A percentile compares a stretch with the other conserved stretches of the same genome.
These are phyloP conservation scores for Catamblyrhynchus diadema DNA, from an alignment of 2,797 vertebrate genomes.

Conservation along the genomic window DNA sequence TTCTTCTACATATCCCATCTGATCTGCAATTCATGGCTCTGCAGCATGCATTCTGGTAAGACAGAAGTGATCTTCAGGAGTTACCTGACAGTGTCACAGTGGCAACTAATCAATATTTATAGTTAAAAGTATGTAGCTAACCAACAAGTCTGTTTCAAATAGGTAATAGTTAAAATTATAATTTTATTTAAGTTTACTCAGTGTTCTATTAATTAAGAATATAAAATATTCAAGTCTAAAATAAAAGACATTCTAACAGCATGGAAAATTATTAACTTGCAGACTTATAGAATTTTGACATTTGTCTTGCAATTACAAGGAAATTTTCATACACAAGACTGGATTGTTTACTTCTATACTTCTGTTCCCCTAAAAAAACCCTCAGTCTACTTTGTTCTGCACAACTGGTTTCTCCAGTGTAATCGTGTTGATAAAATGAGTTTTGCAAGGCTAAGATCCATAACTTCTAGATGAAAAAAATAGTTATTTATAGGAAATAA, in stretches of 20 bases:
- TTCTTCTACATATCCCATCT: not conserved
- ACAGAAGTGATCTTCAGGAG: not conserved
- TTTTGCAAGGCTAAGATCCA: not conserved
- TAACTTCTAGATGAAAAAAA: not conserved
- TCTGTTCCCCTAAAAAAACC: too few species aligned
- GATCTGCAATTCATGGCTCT: not conserved
- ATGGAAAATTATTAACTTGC: not conserved
- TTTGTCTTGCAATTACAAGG: not conserved
- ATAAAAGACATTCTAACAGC: not conserved
- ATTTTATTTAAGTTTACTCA: not conserved
- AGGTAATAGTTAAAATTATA: not conserved
- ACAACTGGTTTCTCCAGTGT: not conserved
- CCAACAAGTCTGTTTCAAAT: not conserved
- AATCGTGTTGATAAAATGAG: not conserved
- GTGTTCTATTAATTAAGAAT: not conserved
- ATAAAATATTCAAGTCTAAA: not conserved
- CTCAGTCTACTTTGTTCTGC: not conserved
- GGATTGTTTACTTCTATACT: not conserved
- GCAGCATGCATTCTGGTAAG: not conserved
- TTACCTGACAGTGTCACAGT: not conserved
- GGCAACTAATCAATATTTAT: not conserved
- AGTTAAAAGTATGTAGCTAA: not conserved
- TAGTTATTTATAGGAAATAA: not conserved
- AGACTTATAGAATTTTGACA: not conserved
- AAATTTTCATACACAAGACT: not conserved